phyloP scores from a whole-genome alignment of 2,888 invertebrate species.

The Drosophila kanekoi region DNA sequence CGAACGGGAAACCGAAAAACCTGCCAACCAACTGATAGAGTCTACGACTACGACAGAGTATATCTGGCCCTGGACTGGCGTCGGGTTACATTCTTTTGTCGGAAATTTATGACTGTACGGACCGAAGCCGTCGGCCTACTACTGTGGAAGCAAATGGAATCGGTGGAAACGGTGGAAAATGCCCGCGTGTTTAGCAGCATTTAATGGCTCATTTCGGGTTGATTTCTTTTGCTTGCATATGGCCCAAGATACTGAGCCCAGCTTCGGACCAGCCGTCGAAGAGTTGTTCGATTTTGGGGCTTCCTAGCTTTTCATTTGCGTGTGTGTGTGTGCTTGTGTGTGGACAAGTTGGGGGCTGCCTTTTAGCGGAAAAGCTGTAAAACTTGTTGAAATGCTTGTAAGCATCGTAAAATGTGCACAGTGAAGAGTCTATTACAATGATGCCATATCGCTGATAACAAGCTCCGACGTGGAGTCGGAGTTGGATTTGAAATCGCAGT shows the following conservation, averaged over 20 bases:
- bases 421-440: conserved; percentile 75
- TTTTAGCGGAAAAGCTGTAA: conserved; percentile 81
- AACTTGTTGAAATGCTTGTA: conserved; percentile 80
- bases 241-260: conserved; percentile 5
- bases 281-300: conserved; percentile 18
- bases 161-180: conserved; percentile 75
- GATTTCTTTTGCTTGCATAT: conserved; percentile 74
- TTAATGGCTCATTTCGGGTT: conserved; percentile 83
- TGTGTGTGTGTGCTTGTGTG: conserved; percentile 32
- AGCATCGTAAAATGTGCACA: conserved; percentile 72
- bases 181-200: conserved; percentile 78
- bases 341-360: conserved; percentile 61
- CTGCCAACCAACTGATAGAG: conserved; percentile 40
- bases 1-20: conserved; percentile 70
- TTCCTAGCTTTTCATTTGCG: conserved; percentile 51
- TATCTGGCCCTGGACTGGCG: conserved; percentile 39
- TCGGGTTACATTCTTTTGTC: conserved; percentile 78
- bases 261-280: conserved; percentile 4
- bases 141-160: conserved; percentile 54
- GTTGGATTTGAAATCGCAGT: conserved; percentile 22
- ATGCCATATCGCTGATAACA: conserved; percentile 76
- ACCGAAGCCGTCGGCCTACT: conserved; percentile 43
- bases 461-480: conserved; percentile 12
- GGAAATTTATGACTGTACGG: conserved; percentile 72
- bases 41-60: conserved; percentile 29